Evolutionary conservation across 2,888 invertebrate genomes (phyloP).

Genomic region (Rhagonycha fulva): DNA sequence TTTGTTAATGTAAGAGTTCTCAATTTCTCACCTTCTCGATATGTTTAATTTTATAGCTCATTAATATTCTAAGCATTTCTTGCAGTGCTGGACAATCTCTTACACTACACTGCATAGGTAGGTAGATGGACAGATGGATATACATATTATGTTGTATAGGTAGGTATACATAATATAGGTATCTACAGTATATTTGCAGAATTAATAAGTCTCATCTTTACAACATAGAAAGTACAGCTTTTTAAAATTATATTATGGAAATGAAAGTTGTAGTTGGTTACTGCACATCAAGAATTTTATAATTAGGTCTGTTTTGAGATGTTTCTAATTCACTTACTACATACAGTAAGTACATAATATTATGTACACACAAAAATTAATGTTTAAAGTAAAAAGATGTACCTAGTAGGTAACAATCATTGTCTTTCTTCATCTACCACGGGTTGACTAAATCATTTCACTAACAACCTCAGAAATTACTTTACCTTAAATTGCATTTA

Average conservation of each 20-base stretch:
- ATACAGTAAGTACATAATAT: no score
- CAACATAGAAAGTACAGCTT: slow-evolving; percentile 40
- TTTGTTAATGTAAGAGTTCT: slow-evolving; percentile 1
- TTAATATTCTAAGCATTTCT: slow-evolving; percentile 13
- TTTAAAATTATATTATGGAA: slow-evolving; percentile 45
- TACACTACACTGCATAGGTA: neutral
- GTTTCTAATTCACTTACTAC: neutral
- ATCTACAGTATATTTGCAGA: slow-evolving; percentile 24
- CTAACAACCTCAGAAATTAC: neutral
- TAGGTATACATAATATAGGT: neutral
- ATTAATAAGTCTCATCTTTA: slow-evolving; percentile 37
- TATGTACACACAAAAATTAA: neutral
- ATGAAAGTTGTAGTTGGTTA: slow-evolving; percentile 45
- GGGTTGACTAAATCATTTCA: neutral
- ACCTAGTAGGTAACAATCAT: neutral
- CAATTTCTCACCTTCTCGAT: slow-evolving; percentile 5
- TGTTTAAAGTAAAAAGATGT: neutral
- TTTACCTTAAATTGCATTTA: slow-evolving; percentile 12
- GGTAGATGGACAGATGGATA: no score
- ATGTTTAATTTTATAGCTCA: slow-evolving; percentile 2
- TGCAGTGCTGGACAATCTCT: slow-evolving; percentile 2
- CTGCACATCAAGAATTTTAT: slow-evolving; percentile 32
- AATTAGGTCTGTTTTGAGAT: slow-evolving; percentile 4
- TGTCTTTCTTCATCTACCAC: neutral
- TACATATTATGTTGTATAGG: no score